These are phyloP conservation scores for Magallana gigas DNA, from an alignment of 1,140 invertebrate genomes.

Conservation along the genomic window DNA sequence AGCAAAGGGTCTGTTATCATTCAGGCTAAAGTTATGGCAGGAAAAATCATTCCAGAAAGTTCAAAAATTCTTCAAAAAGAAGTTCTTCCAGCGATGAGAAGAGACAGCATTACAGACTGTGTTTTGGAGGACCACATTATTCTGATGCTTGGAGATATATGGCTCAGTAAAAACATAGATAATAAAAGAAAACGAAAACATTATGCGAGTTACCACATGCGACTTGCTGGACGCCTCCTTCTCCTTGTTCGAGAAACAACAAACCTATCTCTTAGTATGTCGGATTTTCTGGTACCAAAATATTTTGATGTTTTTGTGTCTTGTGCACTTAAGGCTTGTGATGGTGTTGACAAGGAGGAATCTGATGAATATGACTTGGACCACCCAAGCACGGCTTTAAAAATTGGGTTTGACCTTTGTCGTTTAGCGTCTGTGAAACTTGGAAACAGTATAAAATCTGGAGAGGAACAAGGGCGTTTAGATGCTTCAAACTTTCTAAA, in stretches of 20 bases:
- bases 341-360: constrained; percentile 36
- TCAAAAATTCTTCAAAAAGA: constrained; percentile 43
- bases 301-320: constrained; percentile 44
- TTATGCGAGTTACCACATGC: constrained; percentile 38
- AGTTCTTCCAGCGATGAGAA: constrained; percentile 44
- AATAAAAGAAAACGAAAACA: constrained; percentile 37
- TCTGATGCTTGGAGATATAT: constrained; percentile 37
- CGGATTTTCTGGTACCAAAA: constrained; percentile 17
- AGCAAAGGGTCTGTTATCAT: constrained; percentile 31
- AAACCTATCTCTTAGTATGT: not conserved
- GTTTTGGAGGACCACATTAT: constrained; percentile 38
- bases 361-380: constrained; percentile 25
- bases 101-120: constrained; percentile 36
- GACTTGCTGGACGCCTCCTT: constrained; percentile 25
- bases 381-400: constrained; percentile 43
- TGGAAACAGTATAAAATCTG: constrained; percentile 10
- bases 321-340: constrained; percentile 34
- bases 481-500: constrained; percentile 33
- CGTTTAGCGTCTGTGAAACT: constrained; percentile 30
- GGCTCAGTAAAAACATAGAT: constrained; percentile 37
- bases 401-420: constrained; percentile 47
- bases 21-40: constrained; percentile 6
- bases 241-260: constrained; percentile 12
- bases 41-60: constrained; percentile 3
- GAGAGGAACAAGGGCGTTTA: not conserved